A percentile compares a stretch with the other conserved stretches of the same genome.
Conservation (phyloP, 2,888 invertebrate species). For the Sinhomidia bicolor region DNA sequence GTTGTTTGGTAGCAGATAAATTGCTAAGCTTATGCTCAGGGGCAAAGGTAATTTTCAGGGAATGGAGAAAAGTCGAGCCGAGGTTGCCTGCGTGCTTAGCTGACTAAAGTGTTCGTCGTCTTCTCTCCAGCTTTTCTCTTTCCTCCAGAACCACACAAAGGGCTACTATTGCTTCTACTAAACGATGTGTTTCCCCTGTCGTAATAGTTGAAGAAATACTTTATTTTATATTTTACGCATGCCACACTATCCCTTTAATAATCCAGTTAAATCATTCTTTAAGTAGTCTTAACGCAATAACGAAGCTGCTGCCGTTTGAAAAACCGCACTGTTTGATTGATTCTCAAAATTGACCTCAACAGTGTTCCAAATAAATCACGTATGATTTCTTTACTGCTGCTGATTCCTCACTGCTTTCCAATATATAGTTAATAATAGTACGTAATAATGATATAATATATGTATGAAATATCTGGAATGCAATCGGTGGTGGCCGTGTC, state of each 20-base stretch:
- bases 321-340: background rate
- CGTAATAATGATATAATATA: too few species aligned
- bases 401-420: background rate
- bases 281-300: background rate
- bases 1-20: slow-evolving; percentile 60
- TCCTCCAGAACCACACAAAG: background rate
- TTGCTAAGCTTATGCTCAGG: slow-evolving; percentile 66
- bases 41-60: slow-evolving; percentile 69
- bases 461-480: background rate
- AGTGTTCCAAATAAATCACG: background rate
- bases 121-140: slow-evolving; percentile 33
- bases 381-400: too few species aligned
- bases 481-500: background rate
- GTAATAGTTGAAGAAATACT: slow-evolving; percentile 9
- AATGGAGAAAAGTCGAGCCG: slow-evolving; percentile 57
- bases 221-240: background rate
- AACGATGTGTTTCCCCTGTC: slow-evolving; percentile 29
- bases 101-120: slow-evolving; percentile 21
- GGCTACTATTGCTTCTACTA: slow-evolving; percentile 20
- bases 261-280: slow-evolving; percentile 30
- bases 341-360: background rate
- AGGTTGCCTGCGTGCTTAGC: slow-evolving; percentile 46
- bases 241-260: slow-evolving; percentile 8
- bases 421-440: background rate
- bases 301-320: background rate